These are phyloP conservation scores for Corythoichthys haematopterus DNA, from an alignment of 2,113 vertebrate species.

Conservation along the genomic window DNA sequence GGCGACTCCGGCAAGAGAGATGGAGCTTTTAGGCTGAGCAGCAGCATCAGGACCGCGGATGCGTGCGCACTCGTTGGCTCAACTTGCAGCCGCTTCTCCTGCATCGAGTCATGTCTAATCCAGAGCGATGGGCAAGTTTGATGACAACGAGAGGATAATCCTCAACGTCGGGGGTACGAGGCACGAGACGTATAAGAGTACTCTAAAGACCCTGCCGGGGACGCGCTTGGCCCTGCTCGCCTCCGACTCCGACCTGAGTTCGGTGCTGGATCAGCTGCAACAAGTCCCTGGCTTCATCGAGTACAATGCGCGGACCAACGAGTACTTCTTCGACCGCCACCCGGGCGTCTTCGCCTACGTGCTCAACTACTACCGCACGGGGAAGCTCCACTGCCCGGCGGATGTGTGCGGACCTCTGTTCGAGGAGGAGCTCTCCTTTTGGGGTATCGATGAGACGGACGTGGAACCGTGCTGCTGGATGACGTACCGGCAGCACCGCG, in stretches of 20 bases:
- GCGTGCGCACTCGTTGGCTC: slow-evolving; percentile 45
- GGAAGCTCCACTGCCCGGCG: slow-evolving; percentile 92
- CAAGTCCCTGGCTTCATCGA: slow-evolving; percentile 75
- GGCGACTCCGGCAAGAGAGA: slow-evolving; percentile 19
- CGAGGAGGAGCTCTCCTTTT: slow-evolving; percentile 92
- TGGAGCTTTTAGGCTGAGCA: slow-evolving; percentile 13
- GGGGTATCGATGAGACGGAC: slow-evolving; percentile 96
- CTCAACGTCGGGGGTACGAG: slow-evolving; percentile 96
- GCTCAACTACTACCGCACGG: slow-evolving; percentile 94
- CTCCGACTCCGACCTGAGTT: slow-evolving; percentile 81
- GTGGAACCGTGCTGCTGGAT: slow-evolving; percentile 98
- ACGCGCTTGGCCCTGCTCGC: slow-evolving; percentile 91
- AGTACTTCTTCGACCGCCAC: slow-evolving; percentile 94
- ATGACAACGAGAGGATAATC: slow-evolving; percentile 97
- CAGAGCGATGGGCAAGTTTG: slow-evolving; percentile 94
- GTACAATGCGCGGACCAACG: slow-evolving; percentile 75
- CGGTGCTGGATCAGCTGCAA: slow-evolving; percentile 73
- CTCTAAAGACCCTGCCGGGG: slow-evolving; percentile 91
- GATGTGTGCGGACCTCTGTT: slow-evolving; percentile 93
- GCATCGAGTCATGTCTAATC: slow-evolving; percentile 87
- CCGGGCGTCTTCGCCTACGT: slow-evolving; percentile 91
- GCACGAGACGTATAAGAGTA: slow-evolving; percentile 94
- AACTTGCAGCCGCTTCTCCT: slow-evolving; percentile 42
- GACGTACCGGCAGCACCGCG: slow-evolving; percentile 92
- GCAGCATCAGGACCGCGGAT: slow-evolving; percentile 33